Conservation (phyloP, 2,113 vertebrate species). For the Stegastes partitus region DNA sequence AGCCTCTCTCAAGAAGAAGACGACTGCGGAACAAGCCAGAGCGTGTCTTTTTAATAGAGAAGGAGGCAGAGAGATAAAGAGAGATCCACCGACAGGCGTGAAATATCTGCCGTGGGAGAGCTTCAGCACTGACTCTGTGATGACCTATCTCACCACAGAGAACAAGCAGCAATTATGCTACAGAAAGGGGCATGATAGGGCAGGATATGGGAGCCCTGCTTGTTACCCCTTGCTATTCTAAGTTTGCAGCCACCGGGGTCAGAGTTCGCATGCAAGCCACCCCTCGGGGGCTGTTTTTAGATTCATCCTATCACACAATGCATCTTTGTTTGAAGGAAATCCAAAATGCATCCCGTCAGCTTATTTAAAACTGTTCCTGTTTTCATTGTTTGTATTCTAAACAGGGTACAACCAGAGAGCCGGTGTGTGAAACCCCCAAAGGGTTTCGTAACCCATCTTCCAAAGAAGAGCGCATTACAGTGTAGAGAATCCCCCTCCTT, state of each 20-base stretch:
- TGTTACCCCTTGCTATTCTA: constrained; percentile 42
- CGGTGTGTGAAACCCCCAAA: not conserved
- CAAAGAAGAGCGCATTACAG: not conserved
- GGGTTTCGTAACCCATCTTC: constrained; percentile 9
- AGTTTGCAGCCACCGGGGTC: constrained; percentile 56
- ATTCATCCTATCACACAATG: constrained; percentile 51
- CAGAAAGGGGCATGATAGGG: constrained; percentile 51
- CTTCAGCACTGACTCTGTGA: constrained; percentile 58
- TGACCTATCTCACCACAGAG: constrained; percentile 77
- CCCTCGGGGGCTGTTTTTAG: constrained; percentile 52
- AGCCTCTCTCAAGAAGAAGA: constrained; percentile 56
- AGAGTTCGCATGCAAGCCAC: constrained; percentile 62
- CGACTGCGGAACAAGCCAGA: constrained; percentile 55
- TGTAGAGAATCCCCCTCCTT: not conserved
- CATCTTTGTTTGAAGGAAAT: constrained; percentile 55
- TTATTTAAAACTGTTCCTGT: constrained; percentile 26
- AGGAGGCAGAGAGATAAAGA: constrained; percentile 50
- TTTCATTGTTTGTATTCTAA: constrained; percentile 45
- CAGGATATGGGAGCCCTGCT: constrained; percentile 41
- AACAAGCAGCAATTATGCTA: constrained; percentile 80
- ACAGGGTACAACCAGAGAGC: constrained; percentile 24
- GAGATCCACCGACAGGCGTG: constrained; percentile 69
- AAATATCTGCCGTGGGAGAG: constrained; percentile 75
- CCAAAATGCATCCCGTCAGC: constrained; percentile 11
- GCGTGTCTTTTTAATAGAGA: constrained; percentile 71